Conservation (phyloP, 2,797 vertebrate species). For the Aplochiton taeniatus region DNA sequence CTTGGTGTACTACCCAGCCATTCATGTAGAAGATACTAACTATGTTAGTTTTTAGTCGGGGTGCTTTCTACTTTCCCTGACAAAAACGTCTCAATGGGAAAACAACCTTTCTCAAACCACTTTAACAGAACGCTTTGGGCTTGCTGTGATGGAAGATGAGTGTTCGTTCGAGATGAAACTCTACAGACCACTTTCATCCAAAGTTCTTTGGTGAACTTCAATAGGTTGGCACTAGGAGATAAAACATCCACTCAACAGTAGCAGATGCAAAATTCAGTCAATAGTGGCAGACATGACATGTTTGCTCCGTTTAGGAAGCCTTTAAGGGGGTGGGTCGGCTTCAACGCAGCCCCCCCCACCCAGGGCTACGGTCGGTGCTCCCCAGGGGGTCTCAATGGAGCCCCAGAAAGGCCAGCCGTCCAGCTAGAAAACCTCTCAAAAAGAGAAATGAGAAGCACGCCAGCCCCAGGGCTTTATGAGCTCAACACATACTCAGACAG, state of each 20-base stretch:
- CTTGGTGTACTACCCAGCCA: not conserved
- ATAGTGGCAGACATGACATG: not conserved
- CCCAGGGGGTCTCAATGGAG: slow-evolving; percentile 33
- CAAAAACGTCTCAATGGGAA: no score
- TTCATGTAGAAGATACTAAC: not conserved
- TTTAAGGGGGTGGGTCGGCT: slow-evolving; percentile 36
- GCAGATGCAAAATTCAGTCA: no score
- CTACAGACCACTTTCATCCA: no score
- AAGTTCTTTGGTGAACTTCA: no score
- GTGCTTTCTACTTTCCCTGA: no score
- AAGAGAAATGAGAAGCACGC: slow-evolving; percentile 41
- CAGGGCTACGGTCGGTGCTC: slow-evolving; percentile 28
- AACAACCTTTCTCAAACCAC: not conserved
- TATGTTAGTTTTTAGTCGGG: not conserved
- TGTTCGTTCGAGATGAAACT: not conserved
- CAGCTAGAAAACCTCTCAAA: not conserved
- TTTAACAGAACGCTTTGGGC: not conserved
- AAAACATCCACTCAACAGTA: no score
- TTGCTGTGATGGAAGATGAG: not conserved
- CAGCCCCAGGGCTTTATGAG: slow-evolving; percentile 38
- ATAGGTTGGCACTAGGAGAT: no score
- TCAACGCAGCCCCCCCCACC: slow-evolving; percentile 17
- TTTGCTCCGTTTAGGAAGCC: slow-evolving; percentile 33
- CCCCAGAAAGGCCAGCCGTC: slow-evolving; percentile 5
- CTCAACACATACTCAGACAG: slow-evolving; percentile 30